These are phyloP conservation scores for Eugnorisma glareosa DNA, from an alignment of 2,888 invertebrate species.

Conservation along the genomic window DNA sequence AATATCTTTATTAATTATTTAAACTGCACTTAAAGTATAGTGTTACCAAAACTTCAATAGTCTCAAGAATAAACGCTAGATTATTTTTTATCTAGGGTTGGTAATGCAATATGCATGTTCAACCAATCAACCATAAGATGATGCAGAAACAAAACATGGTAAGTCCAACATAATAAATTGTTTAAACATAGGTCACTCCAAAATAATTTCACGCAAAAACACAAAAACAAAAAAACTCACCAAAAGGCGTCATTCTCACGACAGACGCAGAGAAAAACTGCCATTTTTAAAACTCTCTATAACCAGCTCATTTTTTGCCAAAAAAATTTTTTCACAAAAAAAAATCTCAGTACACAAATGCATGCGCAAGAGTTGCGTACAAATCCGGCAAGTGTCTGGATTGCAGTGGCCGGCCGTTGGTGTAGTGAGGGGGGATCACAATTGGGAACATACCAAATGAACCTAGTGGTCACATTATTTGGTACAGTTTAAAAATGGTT, in stretches of 20 bases:
- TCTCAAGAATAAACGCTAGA: background rate
- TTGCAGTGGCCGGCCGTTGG: slow-evolving; percentile 77
- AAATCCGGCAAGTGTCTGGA: slow-evolving; percentile 77
- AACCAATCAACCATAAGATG: accelerated
- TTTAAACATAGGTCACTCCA: accelerated
- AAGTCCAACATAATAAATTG: background rate
- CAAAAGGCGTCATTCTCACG: slow-evolving; percentile 78
- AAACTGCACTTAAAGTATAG: background rate
- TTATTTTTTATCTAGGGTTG: too few relatives aligned
- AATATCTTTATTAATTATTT: background rate
- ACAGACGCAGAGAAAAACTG: slow-evolving; percentile 70
- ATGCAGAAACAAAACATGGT: background rate
- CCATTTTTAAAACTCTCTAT: slow-evolving; percentile 73
- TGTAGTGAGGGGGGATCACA: slow-evolving; percentile 80
- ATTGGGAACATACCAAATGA: slow-evolving; percentile 80
- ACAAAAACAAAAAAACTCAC: slow-evolving; percentile 75
- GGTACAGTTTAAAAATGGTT: slow-evolving; percentile 51
- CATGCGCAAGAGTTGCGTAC: slow-evolving; percentile 69
- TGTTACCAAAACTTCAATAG: background rate
- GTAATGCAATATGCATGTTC: background rate
- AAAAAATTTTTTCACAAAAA: slow-evolving; percentile 8
- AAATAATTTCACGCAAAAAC: background rate
- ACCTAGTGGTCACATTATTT: slow-evolving; percentile 69
- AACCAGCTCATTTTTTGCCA: background rate
- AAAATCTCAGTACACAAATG: slow-evolving; percentile 30